Conservation (phyloP, 2,797 vertebrate genomes). For the Darevskia mixta region DNA sequence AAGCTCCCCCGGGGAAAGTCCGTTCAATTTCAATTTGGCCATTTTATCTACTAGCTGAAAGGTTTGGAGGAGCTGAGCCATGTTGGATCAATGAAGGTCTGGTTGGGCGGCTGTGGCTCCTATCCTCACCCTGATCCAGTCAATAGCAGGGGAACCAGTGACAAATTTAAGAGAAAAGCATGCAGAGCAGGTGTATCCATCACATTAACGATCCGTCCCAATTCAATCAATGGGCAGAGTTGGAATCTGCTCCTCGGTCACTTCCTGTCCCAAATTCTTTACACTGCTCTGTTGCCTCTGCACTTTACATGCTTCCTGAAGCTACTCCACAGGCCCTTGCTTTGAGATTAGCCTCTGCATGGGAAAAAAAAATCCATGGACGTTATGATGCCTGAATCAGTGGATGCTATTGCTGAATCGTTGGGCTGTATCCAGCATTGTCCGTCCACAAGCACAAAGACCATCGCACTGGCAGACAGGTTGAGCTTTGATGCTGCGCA, state of each 20-base stretch:
- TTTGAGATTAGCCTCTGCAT: no score
- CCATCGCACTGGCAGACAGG: no score
- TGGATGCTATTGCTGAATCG: no score
- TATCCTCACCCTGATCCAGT: not conserved
- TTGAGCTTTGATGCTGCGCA: no score
- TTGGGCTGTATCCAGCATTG: no score
- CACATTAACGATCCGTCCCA: not conserved
- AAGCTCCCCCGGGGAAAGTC: fast-evolving
- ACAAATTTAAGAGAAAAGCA: conserved; percentile 34
- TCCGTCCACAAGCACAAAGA: no score
- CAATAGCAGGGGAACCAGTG: not conserved
- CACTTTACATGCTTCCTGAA: not conserved
- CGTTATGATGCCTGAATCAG: not conserved
- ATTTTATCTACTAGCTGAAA: not conserved
- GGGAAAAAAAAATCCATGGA: not conserved
- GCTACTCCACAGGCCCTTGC: not conserved
- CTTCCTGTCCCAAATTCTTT: not conserved
- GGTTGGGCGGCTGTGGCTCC: not conserved
- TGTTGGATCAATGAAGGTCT: not conserved
- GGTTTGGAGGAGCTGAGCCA: not conserved
- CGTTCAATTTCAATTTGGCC: not conserved
- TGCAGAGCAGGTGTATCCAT: conserved; percentile 17
- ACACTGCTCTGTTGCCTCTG: no score
- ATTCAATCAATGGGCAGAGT: not conserved
- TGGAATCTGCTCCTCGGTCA: not conserved